A percentile compares a stretch with the other conserved stretches of the same genome.
Evolutionary conservation across 2,888 invertebrate species (phyloP).

Genomic region (Bimastos eiseni): DNA sequence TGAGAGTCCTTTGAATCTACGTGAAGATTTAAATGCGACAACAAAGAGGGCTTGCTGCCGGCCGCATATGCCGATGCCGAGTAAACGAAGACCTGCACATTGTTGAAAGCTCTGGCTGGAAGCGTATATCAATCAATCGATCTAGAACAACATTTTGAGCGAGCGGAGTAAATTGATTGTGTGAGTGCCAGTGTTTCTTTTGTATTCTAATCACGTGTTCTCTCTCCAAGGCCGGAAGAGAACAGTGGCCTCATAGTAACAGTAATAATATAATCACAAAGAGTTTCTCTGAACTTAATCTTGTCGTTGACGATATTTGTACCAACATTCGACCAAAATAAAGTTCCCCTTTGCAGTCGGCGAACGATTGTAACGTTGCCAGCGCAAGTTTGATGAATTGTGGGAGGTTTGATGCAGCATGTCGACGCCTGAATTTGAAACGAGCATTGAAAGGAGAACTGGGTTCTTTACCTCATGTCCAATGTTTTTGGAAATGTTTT

Average conservation of each 20-base stretch:
- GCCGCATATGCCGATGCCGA: not conserved
- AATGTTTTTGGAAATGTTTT: not conserved
- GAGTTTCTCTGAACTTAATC: not conserved
- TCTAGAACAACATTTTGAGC: not conserved
- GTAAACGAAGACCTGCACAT: not conserved
- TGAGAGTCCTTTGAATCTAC: no score
- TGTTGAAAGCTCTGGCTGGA: not conserved
- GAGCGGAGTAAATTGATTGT: not conserved
- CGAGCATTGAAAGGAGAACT: not conserved
- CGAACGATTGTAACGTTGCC: not conserved
- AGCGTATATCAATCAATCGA: not conserved
- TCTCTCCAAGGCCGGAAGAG: no score
- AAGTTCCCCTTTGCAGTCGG: not conserved
- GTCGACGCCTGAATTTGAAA: not conserved
- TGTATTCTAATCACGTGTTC: not conserved
- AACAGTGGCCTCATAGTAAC: not conserved
- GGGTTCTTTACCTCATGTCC: not conserved
- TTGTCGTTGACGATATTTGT: not conserved
- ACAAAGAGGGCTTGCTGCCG: not conserved
- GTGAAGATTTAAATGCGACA: not conserved
- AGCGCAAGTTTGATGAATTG: not conserved
- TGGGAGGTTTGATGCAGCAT: not conserved
- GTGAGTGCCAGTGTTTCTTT: not conserved
- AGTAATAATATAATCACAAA: constrained; percentile 8
- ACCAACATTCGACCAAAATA: not conserved